These are phyloP conservation scores for Bilobella aurantiaca DNA, from an alignment of 1,140 invertebrate genomes.

Conservation along the genomic window DNA sequence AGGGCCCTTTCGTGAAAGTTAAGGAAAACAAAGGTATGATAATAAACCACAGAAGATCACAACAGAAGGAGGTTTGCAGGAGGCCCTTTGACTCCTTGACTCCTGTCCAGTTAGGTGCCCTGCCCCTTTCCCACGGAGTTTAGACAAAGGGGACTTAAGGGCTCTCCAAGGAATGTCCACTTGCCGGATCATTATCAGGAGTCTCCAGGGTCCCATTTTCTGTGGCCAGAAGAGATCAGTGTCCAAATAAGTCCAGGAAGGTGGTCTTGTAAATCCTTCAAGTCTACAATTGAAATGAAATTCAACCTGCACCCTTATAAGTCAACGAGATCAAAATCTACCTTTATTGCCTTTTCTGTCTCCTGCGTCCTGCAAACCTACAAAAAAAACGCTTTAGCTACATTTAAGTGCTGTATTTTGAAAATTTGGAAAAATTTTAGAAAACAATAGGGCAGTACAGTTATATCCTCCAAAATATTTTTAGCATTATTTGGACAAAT, in stretches of 20 bases:
- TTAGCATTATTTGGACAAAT: no score
- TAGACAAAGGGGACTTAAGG: background rate
- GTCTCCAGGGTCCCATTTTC: background rate
- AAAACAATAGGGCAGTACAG: background rate
- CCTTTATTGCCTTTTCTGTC: no score
- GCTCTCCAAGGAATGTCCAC: no score
- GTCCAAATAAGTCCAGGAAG: background rate
- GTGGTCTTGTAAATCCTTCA: background rate
- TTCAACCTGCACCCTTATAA: no score
- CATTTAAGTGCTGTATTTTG: no score
- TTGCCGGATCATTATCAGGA: no score
- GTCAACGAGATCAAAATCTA: no score
- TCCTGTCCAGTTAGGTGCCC: background rate
- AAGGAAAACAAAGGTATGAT: background rate
- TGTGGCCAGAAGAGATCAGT: background rate
- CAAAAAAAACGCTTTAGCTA: no score
- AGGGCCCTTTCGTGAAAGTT: background rate
- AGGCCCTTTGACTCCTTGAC: background rate
- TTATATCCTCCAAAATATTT: no score
- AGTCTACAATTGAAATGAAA: no score
- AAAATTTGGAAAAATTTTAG: no score
- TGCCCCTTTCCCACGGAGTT: slow-evolving; percentile 5
- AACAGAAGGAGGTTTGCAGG: background rate
- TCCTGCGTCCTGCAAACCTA: no score
- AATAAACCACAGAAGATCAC: slow-evolving; percentile 6